These are phyloP conservation scores for Syrrhaptes paradoxus DNA, from an alignment of 2,113 vertebrate genomes.

Conservation along the genomic window DNA sequence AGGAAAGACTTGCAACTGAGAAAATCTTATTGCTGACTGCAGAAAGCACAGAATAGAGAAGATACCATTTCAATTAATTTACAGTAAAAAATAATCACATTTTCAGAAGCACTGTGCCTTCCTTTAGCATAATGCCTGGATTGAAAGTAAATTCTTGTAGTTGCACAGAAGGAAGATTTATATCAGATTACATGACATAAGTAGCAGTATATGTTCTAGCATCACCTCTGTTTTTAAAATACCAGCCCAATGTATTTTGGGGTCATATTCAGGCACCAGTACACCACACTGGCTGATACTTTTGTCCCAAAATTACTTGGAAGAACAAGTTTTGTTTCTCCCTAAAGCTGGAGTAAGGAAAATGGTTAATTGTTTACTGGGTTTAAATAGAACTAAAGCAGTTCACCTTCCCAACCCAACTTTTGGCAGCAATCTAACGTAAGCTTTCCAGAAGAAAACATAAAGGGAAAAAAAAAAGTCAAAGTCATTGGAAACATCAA, in stretches of 20 bases:
- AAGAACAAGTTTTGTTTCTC: background rate
- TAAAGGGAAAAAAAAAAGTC: background rate
- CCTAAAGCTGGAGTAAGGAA: background rate
- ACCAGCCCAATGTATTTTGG: background rate
- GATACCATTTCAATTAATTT: background rate
- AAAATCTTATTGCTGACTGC: background rate
- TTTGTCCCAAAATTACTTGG: background rate
- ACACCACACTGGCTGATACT: background rate
- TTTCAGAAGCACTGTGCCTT: background rate
- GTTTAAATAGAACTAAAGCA: conserved; percentile 17
- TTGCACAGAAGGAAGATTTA: background rate
- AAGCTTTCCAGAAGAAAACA: background rate
- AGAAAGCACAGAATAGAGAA: background rate
- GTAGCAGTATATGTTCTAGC: background rate
- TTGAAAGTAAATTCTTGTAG: background rate
- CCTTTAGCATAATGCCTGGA: background rate
- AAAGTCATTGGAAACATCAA: background rate
- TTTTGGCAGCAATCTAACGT: background rate
- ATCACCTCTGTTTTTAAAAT: conserved; percentile 23
- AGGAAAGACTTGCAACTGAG: background rate
- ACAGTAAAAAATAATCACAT: background rate
- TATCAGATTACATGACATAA: background rate
- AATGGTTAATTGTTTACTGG: conserved; percentile 39
- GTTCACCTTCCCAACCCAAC: conserved; percentile 29
- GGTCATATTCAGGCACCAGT: background rate